Evolutionary conservation across 2,797 vertebrate species (phyloP).

Genomic region (Gymnopithys bicolor): DNA sequence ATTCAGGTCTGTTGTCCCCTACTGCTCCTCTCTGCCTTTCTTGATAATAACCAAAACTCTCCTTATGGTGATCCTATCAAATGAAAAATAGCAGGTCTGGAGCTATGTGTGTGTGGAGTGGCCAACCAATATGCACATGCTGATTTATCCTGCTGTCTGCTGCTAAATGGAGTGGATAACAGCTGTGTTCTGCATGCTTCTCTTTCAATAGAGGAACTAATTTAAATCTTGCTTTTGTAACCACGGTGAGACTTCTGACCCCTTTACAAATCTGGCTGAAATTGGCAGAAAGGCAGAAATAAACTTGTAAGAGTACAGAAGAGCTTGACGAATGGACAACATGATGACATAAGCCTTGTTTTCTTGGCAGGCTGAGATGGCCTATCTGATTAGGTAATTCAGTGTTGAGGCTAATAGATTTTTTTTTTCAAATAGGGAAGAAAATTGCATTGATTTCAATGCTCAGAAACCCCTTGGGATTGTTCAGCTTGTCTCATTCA

Average conservation of each 20-base stretch:
- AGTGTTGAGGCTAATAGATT: not conserved
- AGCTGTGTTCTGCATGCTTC: constrained; percentile 41
- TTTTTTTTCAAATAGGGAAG: not conserved
- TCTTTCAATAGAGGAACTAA: constrained; percentile 24
- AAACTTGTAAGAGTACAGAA: not conserved
- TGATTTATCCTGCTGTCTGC: constrained; percentile 26
- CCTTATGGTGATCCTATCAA: not conserved
- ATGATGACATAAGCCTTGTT: not conserved
- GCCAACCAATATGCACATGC: not conserved
- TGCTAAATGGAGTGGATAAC: constrained; percentile 32
- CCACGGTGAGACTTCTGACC: not conserved
- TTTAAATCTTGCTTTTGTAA: not conserved
- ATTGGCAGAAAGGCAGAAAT: constrained; percentile 34
- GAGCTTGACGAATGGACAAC: not conserved
- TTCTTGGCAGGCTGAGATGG: not conserved
- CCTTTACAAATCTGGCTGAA: constrained; percentile 16
- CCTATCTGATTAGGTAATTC: not conserved
- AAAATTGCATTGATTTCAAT: constrained; percentile 32
- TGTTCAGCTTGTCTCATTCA: not conserved
- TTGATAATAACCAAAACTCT: constrained; percentile 40
- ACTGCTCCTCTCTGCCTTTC: not conserved
- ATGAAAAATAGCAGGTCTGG: constrained; percentile 3
- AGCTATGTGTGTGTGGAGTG: not conserved
- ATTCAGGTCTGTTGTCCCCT: not conserved
- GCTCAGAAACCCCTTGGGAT: not conserved